These are phyloP conservation scores for Zele albiditarsus DNA, from an alignment of 2,888 invertebrate genomes.

Conservation along the genomic window DNA sequence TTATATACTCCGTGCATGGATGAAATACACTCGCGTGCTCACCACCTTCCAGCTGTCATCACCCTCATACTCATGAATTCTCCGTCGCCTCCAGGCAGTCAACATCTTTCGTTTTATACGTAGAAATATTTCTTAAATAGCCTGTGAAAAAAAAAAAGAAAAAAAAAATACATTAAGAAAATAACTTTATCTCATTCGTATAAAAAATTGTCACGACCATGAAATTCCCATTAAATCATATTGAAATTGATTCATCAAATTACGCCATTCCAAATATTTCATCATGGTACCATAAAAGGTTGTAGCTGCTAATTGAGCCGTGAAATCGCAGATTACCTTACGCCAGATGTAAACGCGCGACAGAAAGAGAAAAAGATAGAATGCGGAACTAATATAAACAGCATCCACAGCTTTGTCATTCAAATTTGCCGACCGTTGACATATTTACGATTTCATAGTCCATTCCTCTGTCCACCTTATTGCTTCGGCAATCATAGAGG, in stretches of 20 bases:
- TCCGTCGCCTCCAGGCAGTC: conserved; percentile 10
- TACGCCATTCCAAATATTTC: not conserved
- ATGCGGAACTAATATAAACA: not conserved
- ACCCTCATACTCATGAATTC: conserved; percentile 24
- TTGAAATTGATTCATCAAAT: not conserved
- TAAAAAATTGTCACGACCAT: not conserved
- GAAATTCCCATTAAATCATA: not conserved
- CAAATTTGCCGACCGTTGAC: not conserved
- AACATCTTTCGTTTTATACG: not conserved
- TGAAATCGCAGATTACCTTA: conserved; percentile 40
- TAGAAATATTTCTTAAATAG: not conserved
- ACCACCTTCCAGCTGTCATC: conserved; percentile 33
- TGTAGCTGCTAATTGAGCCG: conserved; percentile 42
- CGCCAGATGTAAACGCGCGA: not conserved
- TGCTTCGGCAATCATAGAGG: not conserved
- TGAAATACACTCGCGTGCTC: conserved; percentile 22
- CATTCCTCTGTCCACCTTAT: not conserved
- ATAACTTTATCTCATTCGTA: not conserved
- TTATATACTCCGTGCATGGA: not conserved
- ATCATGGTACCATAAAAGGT: conserved; percentile 40
- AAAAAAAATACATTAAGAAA: not conserved
- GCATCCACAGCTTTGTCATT: not conserved
- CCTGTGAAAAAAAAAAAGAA: not conserved
- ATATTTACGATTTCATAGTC: not conserved
- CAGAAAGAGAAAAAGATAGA: not conserved